A percentile compares a stretch with the other conserved stretches of the same genome.
phyloP scores from a whole-genome alignment of 2,113 vertebrate species.

The Coptodon bakossiorum region DNA sequence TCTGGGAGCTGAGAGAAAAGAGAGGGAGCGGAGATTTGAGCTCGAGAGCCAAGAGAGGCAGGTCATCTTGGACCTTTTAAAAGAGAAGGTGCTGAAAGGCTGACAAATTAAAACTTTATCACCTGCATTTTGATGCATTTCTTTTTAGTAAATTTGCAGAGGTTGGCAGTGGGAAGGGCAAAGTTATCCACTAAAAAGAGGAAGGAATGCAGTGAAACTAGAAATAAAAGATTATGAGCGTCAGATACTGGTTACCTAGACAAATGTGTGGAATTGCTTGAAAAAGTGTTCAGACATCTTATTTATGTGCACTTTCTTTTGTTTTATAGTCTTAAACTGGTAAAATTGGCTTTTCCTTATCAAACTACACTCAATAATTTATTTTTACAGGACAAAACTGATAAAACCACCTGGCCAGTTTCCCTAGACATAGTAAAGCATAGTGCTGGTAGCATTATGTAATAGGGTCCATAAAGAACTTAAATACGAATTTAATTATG shows the following conservation, averaged over 20 bases:
- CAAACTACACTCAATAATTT: neutral
- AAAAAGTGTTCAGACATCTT: neutral
- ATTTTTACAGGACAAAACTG: neutral
- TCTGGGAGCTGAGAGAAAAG: conserved; percentile 69
- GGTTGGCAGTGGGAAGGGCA: neutral
- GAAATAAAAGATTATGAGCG: neutral
- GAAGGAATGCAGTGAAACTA: neutral
- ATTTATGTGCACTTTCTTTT: neutral
- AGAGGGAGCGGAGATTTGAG: conserved; percentile 71
- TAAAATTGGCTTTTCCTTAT: neutral
- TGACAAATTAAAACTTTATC: conserved; percentile 9
- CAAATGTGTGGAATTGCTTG: neutral
- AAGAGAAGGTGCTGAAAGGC: conserved; percentile 73
- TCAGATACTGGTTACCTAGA: neutral
- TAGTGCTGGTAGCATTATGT: neutral
- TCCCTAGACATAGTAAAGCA: neutral
- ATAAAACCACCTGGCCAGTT: neutral
- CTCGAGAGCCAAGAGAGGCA: conserved; percentile 77
- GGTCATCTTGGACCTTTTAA: conserved; percentile 74
- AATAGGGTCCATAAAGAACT: neutral
- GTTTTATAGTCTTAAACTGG: neutral
- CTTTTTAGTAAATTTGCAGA: neutral
- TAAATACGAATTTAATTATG: neutral
- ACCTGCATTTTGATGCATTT: neutral
- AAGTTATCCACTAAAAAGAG: neutral